Conservation (phyloP, 2,797 vertebrate genomes). For the Coreius guichenoti region DNA sequence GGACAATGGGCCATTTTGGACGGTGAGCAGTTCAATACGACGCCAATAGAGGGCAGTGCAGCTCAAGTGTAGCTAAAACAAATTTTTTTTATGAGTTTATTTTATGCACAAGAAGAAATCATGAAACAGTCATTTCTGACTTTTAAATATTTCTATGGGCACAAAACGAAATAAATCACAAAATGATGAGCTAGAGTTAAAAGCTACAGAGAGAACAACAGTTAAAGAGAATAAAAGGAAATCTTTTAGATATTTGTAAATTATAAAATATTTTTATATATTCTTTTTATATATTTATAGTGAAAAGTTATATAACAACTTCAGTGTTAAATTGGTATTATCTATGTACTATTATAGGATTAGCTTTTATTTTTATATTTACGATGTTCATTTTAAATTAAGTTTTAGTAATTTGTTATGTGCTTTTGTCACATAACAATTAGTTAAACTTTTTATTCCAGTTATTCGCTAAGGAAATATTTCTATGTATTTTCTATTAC, state of each 20-base stretch:
- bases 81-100: not conserved
- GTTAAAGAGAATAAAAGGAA: not conserved
- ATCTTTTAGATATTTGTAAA: not conserved
- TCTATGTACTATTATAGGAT: not conserved
- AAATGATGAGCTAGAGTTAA: not conserved
- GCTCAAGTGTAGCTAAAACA: not conserved
- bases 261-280: not conserved
- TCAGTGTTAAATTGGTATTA: no score
- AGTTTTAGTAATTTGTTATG: not conserved
- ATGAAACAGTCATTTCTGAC: not conserved
- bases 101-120: not conserved
- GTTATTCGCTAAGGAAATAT: not conserved
- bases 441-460: not conserved
- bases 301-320: no score
- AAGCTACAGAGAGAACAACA: not conserved
- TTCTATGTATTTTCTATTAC: not conserved
- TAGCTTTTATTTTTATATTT: not conserved
- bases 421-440: not conserved
- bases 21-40: conserved; percentile 77
- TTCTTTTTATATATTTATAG: no score
- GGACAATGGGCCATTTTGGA: conserved; percentile 98
- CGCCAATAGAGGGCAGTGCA: not conserved
- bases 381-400: not conserved
- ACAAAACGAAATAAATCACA: not conserved
- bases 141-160: not conserved